These are phyloP conservation scores for Numenius arquata DNA, from an alignment of 2,113 vertebrate genomes.

Conservation along the genomic window DNA sequence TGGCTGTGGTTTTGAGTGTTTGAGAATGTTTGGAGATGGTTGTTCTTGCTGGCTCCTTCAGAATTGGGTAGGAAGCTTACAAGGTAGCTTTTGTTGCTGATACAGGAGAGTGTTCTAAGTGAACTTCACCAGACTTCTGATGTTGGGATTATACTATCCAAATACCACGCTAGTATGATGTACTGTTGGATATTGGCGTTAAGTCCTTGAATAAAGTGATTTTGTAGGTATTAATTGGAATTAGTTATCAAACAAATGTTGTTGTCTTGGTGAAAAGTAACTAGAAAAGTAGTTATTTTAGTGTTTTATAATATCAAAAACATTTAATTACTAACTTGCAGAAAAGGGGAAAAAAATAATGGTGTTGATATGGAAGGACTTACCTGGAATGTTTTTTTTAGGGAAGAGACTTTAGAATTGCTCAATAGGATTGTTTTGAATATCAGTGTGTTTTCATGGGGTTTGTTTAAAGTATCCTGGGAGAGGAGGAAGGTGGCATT, in stretches of 20 bases:
- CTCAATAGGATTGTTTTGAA: background rate
- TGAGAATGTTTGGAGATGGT: background rate
- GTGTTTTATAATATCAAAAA: background rate
- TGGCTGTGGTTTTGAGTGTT: background rate
- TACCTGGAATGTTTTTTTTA: background rate
- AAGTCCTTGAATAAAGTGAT: background rate
- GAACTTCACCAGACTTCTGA: background rate
- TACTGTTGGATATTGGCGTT: background rate
- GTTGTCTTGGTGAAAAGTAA: background rate
- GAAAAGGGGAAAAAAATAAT: background rate
- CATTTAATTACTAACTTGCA: background rate
- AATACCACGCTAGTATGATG: accelerated
- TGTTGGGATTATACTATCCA: background rate
- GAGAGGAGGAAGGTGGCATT: background rate
- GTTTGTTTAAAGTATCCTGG: conserved; percentile 2
- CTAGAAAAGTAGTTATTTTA: background rate
- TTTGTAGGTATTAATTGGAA: background rate
- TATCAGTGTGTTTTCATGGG: background rate
- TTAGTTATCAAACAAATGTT: background rate
- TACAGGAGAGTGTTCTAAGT: background rate
- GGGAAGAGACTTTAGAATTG: background rate
- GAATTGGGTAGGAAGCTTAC: background rate
- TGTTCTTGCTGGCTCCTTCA: background rate
- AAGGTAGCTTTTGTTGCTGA: background rate
- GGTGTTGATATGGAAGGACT: background rate